Conservation (phyloP, 2,113 vertebrate species). For the Phyllostomus hastatus region DNA sequence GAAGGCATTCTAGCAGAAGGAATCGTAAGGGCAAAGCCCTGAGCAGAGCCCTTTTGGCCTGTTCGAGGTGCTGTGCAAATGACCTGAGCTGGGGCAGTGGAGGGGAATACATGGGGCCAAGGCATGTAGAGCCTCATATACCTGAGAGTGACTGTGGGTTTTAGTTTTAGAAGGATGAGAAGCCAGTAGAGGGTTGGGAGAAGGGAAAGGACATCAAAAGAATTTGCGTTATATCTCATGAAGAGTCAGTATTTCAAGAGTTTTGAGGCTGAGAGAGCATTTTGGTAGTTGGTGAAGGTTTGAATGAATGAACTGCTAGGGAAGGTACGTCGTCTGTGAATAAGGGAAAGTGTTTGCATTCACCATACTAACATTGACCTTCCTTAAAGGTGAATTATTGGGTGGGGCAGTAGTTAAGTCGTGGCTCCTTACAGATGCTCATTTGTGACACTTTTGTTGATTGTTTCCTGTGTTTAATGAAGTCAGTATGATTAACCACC, state of each 20-base stretch:
- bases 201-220: background rate
- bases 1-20: background rate
- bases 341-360: background rate
- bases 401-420: background rate
- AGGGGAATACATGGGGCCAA: background rate
- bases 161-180: background rate
- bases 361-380: background rate
- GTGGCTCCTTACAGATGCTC: background rate
- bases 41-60: background rate
- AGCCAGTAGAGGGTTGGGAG: background rate
- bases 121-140: background rate
- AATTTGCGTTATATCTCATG: background rate
- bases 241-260: background rate
- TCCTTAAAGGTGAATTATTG: background rate
- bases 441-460: background rate
- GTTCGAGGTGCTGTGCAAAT: background rate
- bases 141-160: background rate
- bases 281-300: background rate
- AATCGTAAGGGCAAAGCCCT: background rate
- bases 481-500: background rate
- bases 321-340: background rate
- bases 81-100: background rate
- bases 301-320: background rate
- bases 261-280: background rate
- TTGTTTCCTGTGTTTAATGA: background rate